A percentile compares a stretch with the other conserved stretches of the same genome.
Conservation (phyloP, 2,113 vertebrate genomes). For the Oxyruncus cristatus region DNA sequence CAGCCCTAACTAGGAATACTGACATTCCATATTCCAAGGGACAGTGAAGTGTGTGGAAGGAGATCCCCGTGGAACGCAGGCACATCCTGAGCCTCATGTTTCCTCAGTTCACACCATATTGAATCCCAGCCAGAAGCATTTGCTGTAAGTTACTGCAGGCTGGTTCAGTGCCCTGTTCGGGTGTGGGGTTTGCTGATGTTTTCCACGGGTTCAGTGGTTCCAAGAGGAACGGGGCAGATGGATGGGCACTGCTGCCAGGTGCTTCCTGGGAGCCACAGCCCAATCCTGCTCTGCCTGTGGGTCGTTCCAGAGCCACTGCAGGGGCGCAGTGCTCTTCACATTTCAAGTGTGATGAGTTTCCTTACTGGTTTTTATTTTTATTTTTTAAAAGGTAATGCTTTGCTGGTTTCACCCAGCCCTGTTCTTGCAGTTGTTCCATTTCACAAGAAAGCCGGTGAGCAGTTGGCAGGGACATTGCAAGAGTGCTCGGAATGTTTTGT, state of each 20-base stretch:
- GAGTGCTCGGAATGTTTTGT: background rate
- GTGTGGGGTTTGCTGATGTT: background rate
- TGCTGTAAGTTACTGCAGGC: background rate
- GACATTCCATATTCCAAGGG: background rate
- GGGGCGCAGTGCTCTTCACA: background rate
- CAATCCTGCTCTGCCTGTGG: fast-evolving
- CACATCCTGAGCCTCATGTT: background rate
- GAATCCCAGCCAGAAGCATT: background rate
- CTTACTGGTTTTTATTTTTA: background rate
- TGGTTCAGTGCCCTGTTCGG: background rate
- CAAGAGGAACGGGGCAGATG: background rate
- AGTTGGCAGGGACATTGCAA: background rate
- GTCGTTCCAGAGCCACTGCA: background rate
- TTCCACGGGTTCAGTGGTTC: background rate
- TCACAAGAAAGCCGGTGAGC: background rate
- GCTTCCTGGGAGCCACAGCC: background rate
- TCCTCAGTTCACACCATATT: background rate
- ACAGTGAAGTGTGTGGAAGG: background rate
- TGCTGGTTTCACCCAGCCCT: background rate
- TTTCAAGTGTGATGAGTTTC: background rate
- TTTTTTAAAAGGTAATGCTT: background rate
- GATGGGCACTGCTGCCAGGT: background rate
- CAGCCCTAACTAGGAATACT: background rate
- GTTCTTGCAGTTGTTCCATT: background rate
- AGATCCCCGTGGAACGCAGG: background rate